A percentile compares a stretch with the other conserved stretches of the same genome.
phyloP scores from a whole-genome alignment of 1,140 invertebrate genomes.

The Magallana angulata region DNA sequence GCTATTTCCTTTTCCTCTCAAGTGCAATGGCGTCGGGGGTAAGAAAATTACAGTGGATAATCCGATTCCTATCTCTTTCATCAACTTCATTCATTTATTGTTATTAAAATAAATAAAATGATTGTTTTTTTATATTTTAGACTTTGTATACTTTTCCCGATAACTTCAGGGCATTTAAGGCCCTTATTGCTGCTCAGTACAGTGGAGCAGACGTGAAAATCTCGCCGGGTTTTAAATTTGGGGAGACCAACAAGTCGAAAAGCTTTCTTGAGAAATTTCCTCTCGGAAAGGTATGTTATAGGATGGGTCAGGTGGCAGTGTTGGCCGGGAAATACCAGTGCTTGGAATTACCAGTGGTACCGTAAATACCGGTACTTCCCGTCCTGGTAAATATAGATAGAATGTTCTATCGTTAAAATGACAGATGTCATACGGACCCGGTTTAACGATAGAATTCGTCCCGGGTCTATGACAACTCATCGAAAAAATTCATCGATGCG shows the following conservation, averaged over 20 bases:
- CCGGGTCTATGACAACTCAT: too few species aligned
- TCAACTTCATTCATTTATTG: neutral
- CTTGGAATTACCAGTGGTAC: too few species aligned
- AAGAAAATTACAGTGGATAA: conserved; percentile 66
- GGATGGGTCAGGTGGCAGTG: too few species aligned
- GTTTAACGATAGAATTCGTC: too few species aligned
- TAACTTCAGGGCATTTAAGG: conserved; percentile 94
- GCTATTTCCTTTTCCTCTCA: conserved; percentile 72
- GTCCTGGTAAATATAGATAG: too few species aligned
- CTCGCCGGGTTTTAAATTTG: conserved; percentile 90
- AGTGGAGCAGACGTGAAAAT: conserved; percentile 93
- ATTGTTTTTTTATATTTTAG: conserved; percentile 82
- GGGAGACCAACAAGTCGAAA: conserved; percentile 93
- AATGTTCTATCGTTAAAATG: too few species aligned
- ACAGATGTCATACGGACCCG: too few species aligned
- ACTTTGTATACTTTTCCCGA: conserved; percentile 97
- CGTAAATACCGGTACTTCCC: too few species aligned
- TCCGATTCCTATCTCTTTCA: neutral
- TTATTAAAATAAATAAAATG: neutral
- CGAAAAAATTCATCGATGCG: too few species aligned
- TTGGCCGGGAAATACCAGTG: too few species aligned
- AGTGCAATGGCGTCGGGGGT: conserved; percentile 83
- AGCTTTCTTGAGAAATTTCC: conserved; percentile 96
- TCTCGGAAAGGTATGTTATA: conserved; percentile 89
- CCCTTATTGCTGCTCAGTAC: conserved; percentile 96